Percentiles rank a stretch among this genome's conserved stretches.
phyloP scores from a whole-genome alignment of 2,888 invertebrate species.

The Marronus borbonicus region DNA sequence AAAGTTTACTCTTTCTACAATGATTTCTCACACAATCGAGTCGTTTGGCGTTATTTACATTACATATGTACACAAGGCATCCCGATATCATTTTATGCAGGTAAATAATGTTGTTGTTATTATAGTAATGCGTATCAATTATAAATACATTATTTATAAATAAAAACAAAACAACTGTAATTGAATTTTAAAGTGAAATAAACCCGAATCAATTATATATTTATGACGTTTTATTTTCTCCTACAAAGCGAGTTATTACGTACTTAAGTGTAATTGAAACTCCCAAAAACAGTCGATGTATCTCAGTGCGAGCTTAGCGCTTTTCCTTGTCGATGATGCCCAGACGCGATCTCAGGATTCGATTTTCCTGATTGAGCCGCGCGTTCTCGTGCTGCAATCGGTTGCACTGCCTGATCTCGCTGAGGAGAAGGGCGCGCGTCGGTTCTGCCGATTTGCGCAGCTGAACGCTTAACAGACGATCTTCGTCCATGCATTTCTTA shows the following conservation, averaged over 20 bases:
- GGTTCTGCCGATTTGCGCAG: conserved; percentile 60
- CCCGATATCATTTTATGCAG: too few species aligned
- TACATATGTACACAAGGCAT: too few species aligned
- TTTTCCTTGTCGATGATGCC: background rate
- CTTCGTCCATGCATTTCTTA: conserved; percentile 64
- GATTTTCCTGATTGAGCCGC: conserved; percentile 47
- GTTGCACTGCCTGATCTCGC: conserved; percentile 57
- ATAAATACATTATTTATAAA: too few species aligned
- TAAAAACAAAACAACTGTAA: too few species aligned
- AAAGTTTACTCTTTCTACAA: too few species aligned
- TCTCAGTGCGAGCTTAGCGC: background rate
- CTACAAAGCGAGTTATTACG: background rate
- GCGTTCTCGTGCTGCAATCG: conserved; percentile 49
- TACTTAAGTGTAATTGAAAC: background rate
- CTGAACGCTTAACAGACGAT: conserved; percentile 59
- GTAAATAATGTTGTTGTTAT: too few species aligned
- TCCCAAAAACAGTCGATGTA: background rate
- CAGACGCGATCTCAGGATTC: conserved; percentile 39
- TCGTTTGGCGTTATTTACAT: too few species aligned
- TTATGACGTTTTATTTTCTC: background rate
- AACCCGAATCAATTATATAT: background rate
- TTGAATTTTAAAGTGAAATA: background rate
- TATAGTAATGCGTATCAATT: too few species aligned
- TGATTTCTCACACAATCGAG: too few species aligned
- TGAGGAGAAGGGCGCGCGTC: conserved; percentile 61